Conservation (phyloP, 1,140 invertebrate species). For the Antheraea mylitta region DNA sequence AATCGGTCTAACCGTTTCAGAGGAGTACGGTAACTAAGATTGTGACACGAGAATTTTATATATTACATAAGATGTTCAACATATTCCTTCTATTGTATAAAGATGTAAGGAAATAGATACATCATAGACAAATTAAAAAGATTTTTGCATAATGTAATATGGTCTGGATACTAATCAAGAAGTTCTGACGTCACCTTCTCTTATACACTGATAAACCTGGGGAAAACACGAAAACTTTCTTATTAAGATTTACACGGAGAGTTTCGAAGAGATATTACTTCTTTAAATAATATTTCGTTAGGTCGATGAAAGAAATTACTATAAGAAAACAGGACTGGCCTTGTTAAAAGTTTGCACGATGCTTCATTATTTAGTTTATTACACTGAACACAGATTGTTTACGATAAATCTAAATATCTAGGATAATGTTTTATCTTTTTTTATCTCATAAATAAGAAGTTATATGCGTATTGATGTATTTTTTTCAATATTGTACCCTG, state of each 20-base stretch:
- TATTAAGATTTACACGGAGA: conserved; percentile 18
- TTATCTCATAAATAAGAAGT: background rate
- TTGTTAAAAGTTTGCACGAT: background rate
- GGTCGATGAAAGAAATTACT: conserved; percentile 5
- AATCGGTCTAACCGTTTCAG: too few relatives aligned
- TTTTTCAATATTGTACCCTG: background rate
- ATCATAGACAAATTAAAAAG: background rate
- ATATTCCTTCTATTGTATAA: too few relatives aligned
- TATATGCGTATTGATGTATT: background rate
- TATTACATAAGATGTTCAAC: too few relatives aligned
- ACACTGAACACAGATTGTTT: background rate
- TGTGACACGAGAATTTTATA: too few relatives aligned
- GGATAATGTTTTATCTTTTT: background rate
- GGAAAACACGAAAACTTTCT: conserved; percentile 13
- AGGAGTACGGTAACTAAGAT: too few relatives aligned
- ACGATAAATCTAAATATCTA: conserved; percentile 5
- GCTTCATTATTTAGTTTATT: background rate
- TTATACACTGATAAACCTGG: conserved; percentile 9
- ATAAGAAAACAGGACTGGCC: background rate
- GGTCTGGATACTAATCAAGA: conserved; percentile 1
- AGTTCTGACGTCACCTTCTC: background rate
- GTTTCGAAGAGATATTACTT: conserved; percentile 17
- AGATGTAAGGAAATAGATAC: too few relatives aligned
- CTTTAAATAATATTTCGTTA: conserved; percentile 16
- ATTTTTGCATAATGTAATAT: background rate